These are phyloP conservation scores for Haplochromis burtoni DNA, from an alignment of 2,113 vertebrate species.

Conservation along the genomic window DNA sequence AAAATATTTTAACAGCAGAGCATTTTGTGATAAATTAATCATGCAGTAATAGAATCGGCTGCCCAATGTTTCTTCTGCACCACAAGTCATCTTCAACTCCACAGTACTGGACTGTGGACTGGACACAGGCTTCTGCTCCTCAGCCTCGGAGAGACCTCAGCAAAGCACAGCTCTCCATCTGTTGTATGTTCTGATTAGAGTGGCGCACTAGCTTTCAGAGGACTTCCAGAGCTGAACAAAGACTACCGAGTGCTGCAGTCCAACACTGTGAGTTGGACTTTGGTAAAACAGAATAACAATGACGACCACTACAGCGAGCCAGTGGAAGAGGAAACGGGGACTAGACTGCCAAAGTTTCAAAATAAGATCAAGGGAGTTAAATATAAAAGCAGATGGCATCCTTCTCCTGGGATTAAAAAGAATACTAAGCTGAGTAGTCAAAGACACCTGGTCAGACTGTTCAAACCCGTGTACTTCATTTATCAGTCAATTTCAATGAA, in stretches of 20 bases:
- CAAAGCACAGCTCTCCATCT: background rate
- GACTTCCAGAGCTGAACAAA: background rate
- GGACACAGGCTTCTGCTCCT: background rate
- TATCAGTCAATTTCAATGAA: background rate
- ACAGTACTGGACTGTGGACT: background rate
- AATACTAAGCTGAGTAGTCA: background rate
- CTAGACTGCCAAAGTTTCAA: background rate
- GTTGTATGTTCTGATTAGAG: background rate
- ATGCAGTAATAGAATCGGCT: background rate
- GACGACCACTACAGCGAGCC: background rate
- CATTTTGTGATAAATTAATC: background rate
- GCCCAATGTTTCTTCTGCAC: no score
- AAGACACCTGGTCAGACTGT: background rate
- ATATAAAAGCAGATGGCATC: background rate
- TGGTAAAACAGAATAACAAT: background rate
- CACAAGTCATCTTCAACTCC: background rate
- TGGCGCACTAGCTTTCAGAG: background rate
- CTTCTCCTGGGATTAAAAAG: background rate
- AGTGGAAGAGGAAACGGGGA: rapidly evolving
- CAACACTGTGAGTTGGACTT: background rate
- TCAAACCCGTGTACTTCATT: background rate
- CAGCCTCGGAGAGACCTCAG: background rate
- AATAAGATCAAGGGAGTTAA: background rate
- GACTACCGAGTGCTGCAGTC: background rate
- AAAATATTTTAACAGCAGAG: background rate